Evolutionary conservation across 2,888 invertebrate genomes (phyloP).

Genomic region (Tipula helvola): DNA sequence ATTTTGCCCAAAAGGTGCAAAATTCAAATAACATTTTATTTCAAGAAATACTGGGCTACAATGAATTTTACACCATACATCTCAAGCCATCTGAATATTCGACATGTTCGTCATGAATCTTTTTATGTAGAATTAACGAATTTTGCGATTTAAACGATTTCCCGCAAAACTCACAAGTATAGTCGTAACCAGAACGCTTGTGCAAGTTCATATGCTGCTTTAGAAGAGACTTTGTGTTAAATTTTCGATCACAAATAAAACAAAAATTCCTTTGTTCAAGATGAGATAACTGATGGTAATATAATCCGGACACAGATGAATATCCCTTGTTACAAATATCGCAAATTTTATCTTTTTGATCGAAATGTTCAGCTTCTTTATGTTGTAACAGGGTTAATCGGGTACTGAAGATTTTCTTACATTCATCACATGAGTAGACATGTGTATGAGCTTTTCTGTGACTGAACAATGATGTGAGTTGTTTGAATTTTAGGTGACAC

Average conservation of each 20-base stretch:
- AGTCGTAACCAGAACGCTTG: not conserved
- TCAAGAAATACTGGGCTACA: no score
- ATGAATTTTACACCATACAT: not conserved
- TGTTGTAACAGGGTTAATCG: not conserved
- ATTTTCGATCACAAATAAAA: not conserved
- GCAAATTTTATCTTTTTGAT: not conserved
- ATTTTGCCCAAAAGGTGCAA: no score
- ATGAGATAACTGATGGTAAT: not conserved
- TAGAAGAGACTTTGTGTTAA: not conserved
- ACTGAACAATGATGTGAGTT: not conserved
- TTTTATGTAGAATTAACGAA: not conserved
- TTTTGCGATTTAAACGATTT: not conserved
- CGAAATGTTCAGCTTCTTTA: conserved; percentile 5
- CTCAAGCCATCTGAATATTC: not conserved
- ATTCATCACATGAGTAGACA: not conserved
- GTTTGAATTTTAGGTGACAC: not conserved
- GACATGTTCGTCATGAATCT: not conserved
- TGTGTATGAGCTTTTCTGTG: not conserved
- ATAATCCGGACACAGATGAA: not conserved
- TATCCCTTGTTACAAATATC: not conserved
- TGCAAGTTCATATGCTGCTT: not conserved
- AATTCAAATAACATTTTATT: not conserved
- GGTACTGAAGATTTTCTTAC: not conserved
- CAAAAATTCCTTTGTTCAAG: not conserved
- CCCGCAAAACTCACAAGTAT: not conserved